Evolutionary conservation across 2,797 vertebrate genomes (phyloP).

Genomic region (Bradypus variegatus): DNA sequence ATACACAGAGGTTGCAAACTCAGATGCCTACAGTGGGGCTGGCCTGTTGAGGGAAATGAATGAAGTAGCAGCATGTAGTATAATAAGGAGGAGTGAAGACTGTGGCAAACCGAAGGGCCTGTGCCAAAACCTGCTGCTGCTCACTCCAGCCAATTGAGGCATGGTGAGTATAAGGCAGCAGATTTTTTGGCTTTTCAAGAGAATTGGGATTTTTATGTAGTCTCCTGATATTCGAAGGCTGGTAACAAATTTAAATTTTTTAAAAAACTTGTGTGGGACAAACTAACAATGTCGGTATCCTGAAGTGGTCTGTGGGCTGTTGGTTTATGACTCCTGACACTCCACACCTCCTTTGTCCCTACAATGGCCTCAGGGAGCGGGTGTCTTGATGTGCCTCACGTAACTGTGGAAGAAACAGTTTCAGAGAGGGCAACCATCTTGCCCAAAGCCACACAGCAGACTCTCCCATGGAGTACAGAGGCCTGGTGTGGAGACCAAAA

Average conservation of each 20-base stretch:
- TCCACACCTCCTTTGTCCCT: neutral
- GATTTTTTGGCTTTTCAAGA: conserved; percentile 14
- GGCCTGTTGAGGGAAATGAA: neutral
- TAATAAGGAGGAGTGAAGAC: neutral
- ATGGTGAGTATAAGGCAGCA: neutral
- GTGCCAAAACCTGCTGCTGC: fast-evolving
- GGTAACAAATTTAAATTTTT: neutral
- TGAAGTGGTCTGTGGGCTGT: neutral
- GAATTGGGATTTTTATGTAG: neutral
- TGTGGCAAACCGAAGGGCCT: neutral
- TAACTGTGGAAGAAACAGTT: neutral
- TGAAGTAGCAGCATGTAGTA: fast-evolving
- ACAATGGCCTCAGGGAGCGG: neutral
- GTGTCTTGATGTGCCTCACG: fast-evolving
- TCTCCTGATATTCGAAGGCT: neutral
- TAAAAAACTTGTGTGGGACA: neutral
- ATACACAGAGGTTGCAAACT: neutral
- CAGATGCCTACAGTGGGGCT: neutral
- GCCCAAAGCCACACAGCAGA: neutral
- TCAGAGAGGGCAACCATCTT: neutral
- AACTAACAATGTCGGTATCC: neutral
- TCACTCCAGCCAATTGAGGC: neutral
- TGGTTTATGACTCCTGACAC: neutral
- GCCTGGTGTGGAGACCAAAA: neutral
- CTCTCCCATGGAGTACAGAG: neutral